phyloP scores from a whole-genome alignment of 1,140 invertebrate genomes.

The Caenorhabditis latens region DNA sequence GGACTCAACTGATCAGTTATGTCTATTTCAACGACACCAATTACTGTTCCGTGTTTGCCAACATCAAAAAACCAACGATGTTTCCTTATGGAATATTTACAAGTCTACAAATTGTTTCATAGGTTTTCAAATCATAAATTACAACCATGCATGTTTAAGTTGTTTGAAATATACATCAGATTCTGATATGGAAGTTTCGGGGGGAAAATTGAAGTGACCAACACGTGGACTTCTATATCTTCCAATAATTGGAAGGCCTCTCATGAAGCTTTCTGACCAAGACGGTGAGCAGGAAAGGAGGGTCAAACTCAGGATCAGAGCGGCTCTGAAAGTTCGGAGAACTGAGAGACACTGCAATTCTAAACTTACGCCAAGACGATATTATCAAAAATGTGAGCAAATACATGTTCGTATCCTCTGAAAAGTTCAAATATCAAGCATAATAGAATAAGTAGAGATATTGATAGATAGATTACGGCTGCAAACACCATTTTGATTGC shows the following conservation, averaged over 20 bases:
- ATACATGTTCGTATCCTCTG: not conserved
- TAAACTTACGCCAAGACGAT: not conserved
- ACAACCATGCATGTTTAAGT: not conserved
- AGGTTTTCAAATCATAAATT: not conserved
- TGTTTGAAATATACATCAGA: constrained; percentile 2
- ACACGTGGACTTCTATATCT: not conserved
- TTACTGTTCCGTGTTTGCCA: not conserved
- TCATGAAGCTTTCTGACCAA: not conserved
- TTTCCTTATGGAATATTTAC: not conserved
- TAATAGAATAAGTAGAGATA: not conserved
- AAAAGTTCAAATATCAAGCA: not conserved
- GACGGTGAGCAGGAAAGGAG: not conserved
- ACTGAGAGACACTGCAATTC: not conserved
- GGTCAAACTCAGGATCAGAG: not conserved
- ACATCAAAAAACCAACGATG: not conserved
- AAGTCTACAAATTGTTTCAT: not conserved
- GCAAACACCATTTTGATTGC: not conserved
- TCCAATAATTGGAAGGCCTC: not conserved
- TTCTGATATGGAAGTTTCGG: not conserved
- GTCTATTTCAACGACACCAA: not conserved
- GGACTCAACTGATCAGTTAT: not conserved
- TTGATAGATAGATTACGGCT: not conserved
- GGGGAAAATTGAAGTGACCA: not conserved
- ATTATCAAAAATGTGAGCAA: not conserved
- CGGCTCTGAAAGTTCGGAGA: not conserved